A percentile compares a stretch with the other conserved stretches of the same genome.
phyloP scores from a whole-genome alignment of 2,888 invertebrate species.

The Meandrusa payeni region DNA sequence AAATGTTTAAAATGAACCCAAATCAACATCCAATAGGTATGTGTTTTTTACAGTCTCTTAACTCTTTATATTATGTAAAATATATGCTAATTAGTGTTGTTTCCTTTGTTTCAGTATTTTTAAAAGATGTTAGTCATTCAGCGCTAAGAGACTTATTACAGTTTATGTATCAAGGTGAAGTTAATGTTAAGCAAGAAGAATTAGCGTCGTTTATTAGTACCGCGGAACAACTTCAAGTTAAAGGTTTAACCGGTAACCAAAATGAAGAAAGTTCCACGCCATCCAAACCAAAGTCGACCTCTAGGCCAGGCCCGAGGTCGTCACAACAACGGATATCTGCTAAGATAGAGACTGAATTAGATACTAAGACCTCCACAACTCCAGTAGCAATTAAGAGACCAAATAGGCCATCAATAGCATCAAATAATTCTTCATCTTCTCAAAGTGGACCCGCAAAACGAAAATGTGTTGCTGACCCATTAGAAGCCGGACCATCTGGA shows the following conservation, averaged over 20 bases:
- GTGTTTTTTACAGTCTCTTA: constrained; percentile 29
- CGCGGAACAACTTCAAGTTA: constrained; percentile 86
- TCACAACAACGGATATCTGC: constrained; percentile 83
- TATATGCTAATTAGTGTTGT: no score
- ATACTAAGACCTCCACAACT: constrained; percentile 83
- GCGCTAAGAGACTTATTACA: constrained; percentile 85
- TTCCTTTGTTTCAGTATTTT: constrained; percentile 79
- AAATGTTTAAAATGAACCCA: constrained; percentile 86
- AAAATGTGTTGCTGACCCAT: constrained; percentile 81
- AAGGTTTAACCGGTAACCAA: constrained; percentile 85
- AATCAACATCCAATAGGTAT: constrained; percentile 85
- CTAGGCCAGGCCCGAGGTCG: constrained; percentile 83
- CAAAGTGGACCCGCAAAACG: constrained; percentile 81
- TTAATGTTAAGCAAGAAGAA: constrained; percentile 86
- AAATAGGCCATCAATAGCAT: constrained; percentile 84
- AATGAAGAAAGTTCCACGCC: constrained; percentile 80
- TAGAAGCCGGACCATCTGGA: constrained; percentile 82
- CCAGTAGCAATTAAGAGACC: constrained; percentile 83
- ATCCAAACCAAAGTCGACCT: constrained; percentile 80
- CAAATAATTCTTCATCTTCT: constrained; percentile 80
- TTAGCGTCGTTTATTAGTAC: constrained; percentile 86
- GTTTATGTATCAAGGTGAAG: constrained; percentile 87
- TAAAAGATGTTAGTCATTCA: constrained; percentile 86
- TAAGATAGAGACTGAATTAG: constrained; percentile 82
- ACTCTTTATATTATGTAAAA: constrained; percentile 24